Evolutionary conservation across 30 jellyfish, hydroid and myxozoan species (phyloP).

Genomic region (Clytia hemisphaerica): DNA sequence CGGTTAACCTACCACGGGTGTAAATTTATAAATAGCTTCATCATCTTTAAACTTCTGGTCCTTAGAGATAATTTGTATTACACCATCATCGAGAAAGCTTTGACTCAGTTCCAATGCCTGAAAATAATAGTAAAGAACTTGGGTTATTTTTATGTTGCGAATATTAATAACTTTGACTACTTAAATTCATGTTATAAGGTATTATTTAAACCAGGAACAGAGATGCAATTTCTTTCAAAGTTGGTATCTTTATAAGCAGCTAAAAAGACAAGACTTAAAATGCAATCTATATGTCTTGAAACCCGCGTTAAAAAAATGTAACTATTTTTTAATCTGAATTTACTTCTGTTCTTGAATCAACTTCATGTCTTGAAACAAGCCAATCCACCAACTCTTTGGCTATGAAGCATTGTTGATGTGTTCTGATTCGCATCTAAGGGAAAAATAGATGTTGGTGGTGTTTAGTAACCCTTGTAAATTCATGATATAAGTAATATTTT

Average conservation of each 20-base stretch:
- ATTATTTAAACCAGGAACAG: no score
- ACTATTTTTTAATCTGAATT: neutral
- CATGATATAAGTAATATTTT: no score
- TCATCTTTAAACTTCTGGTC: slow-evolving; percentile 56
- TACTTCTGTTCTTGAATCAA: slow-evolving; percentile 55
- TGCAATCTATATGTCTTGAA: neutral
- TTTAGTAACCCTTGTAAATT: no score
- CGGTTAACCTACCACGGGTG: no score
- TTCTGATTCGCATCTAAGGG: slow-evolving; percentile 73
- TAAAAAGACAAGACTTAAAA: neutral
- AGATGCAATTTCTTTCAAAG: no score
- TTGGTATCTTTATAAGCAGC: no score
- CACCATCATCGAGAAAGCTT: slow-evolving; percentile 39
- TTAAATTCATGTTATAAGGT: no score
- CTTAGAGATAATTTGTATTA: slow-evolving; percentile 48
- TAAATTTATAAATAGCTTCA: slow-evolving; percentile 51
- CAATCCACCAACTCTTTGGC: slow-evolving; percentile 77
- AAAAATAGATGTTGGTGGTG: neutral
- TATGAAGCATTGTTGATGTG: slow-evolving; percentile 58
- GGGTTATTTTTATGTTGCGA: no score
- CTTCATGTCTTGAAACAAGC: slow-evolving; percentile 75
- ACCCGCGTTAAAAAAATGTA: neutral
- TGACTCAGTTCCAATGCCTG: slow-evolving; percentile 50
- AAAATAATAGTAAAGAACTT: neutral
- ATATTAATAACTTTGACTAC: no score